Evolutionary conservation across 2,888 invertebrate species (phyloP), one percentile per base, ranked within the genome.

Genomic region (Acronicta leporina): DNA sequence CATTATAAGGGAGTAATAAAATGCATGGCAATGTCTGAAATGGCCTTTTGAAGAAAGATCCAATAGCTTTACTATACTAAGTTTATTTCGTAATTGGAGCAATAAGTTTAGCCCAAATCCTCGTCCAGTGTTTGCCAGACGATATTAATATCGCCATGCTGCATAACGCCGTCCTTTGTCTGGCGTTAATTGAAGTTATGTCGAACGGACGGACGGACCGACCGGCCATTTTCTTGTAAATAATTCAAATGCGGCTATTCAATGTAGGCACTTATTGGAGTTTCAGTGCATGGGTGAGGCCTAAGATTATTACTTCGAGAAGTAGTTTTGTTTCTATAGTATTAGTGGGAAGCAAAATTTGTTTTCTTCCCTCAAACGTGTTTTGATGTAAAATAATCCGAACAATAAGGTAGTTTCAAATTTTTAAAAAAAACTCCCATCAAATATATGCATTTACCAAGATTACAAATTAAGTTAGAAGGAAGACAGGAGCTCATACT

Each of bases 121-220:
- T 9, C 8, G 14, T 10, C 20, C 30, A 64, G 11, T 56, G 10
- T 16, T 5, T 13, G 14, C 38, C 44, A 16, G n/a, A 16, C 13
- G 16, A 44, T 55, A 59, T 63, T 63, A 62, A 49, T 62, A 81
- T 41, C 8, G 61, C 41, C 69, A 73, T 67, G 46, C 63, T 60
- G 77, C 80, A 83, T 85, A 77, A 77, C 38, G 42, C 67, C 64
- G 43, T 82, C 82, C 81, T 64, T 70, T 64, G 64, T 72, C 48
- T 61, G 38, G 48, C 62, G 82, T 83, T 88, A 87, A 88, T 87
- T 87, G 86, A 83, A 86, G 82, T 83, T 79, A 83, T 75, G 80
- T 79, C 50, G 60, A 71, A 46, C 11, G 14, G 45, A 42, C 49
- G 42, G 59, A 55, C 63, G 35, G 68, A 50, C 67, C 50, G 66